Evolutionary conservation across 2,888 invertebrate species (phyloP).

Genomic region (Polydrusus cervinus): DNA sequence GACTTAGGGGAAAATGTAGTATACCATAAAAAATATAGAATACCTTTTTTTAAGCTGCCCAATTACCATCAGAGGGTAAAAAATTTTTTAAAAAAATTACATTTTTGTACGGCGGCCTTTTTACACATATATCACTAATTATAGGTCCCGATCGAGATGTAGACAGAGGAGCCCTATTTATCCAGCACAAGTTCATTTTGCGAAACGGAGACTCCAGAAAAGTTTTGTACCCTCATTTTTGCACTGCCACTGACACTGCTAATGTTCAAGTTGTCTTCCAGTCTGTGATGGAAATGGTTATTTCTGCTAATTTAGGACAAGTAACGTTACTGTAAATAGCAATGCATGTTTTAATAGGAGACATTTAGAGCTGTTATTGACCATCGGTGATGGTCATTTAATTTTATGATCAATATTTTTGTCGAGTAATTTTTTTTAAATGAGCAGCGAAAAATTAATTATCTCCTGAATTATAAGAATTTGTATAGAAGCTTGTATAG

Average conservation of each 20-base stretch:
- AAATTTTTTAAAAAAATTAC: too few relatives aligned
- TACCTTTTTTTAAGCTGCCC: too few relatives aligned
- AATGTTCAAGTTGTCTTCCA: slow-evolving; percentile 80
- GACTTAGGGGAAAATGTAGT: neutral
- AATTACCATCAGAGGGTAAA: too few relatives aligned
- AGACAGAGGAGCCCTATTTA: slow-evolving; percentile 77
- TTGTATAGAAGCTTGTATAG: too few relatives aligned
- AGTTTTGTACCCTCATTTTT: slow-evolving; percentile 79
- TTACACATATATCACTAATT: slow-evolving; percentile 22
- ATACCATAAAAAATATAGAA: too few relatives aligned
- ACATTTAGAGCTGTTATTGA: too few relatives aligned
- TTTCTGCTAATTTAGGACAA: slow-evolving; percentile 76
- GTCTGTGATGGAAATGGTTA: slow-evolving; percentile 79
- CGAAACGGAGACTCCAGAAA: slow-evolving; percentile 75
- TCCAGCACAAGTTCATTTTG: slow-evolving; percentile 77
- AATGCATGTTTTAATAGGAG: neutral
- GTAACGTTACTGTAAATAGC: slow-evolving; percentile 72
- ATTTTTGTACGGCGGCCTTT: too few relatives aligned
- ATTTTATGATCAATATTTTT: too few relatives aligned
- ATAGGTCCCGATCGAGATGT: slow-evolving; percentile 77
- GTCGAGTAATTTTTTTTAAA: too few relatives aligned
- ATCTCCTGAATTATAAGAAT: too few relatives aligned
- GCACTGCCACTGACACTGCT: slow-evolving; percentile 79
- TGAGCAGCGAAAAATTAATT: too few relatives aligned
- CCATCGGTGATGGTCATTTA: too few relatives aligned